These are phyloP conservation scores for Nephotettix cincticeps DNA, from an alignment of 1,140 invertebrate species.

Conservation along the genomic window DNA sequence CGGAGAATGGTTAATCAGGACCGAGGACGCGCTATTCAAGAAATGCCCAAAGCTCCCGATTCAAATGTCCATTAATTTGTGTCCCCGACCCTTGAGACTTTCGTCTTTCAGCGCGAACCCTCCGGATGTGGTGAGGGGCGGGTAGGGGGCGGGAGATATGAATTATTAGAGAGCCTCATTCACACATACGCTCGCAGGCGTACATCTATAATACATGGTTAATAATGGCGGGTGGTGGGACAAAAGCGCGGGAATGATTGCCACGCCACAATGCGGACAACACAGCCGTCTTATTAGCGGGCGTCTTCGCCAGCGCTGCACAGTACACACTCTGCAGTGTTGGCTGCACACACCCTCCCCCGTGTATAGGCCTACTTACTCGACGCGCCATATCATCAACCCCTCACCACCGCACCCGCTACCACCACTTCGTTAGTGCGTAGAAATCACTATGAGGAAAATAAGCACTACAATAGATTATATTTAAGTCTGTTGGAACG, in stretches of 20 bases:
- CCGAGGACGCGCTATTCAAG: constrained; percentile 1
- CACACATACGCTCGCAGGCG: constrained; percentile 23
- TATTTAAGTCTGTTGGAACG: no score
- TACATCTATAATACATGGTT: constrained; percentile 10
- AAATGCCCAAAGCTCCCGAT: constrained; percentile 21
- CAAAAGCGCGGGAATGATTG: constrained; percentile 11
- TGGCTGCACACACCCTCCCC: not conserved
- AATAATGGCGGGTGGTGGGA: constrained; percentile 9
- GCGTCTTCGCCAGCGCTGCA: no score
- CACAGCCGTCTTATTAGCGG: not conserved
- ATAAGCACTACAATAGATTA: no score
- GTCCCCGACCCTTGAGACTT: constrained; percentile 5
- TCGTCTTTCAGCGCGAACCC: constrained; percentile 5
- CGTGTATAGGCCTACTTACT: no score
- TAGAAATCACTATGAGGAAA: no score
- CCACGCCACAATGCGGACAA: not conserved
- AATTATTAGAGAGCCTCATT: constrained; percentile 24
- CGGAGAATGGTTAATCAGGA: not conserved
- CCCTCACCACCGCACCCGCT: no score
- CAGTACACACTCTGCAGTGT: not conserved
- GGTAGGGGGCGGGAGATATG: constrained; percentile 1
- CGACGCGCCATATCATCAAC: no score
- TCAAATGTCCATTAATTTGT: constrained; percentile 23
- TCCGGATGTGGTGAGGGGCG: constrained; percentile 9
- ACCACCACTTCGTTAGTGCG: no score